A percentile compares a stretch with the other conserved stretches of the same genome.
phyloP scores from a whole-genome alignment of 2,113 vertebrate species.

The Acrocephalus kingi region DNA sequence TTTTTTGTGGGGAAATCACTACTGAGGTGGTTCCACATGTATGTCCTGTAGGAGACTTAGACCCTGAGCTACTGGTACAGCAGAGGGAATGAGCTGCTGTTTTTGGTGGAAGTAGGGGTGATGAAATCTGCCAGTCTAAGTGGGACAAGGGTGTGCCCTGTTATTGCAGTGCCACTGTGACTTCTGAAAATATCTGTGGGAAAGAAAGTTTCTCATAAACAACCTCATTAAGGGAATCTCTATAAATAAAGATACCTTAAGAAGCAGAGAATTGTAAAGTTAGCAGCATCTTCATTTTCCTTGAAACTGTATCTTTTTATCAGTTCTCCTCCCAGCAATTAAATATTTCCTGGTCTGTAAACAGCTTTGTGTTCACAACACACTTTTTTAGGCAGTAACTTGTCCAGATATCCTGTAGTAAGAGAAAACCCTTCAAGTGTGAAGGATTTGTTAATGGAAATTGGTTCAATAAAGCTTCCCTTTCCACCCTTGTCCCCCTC shows the following conservation, averaged over 20 bases:
- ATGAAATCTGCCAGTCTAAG: not conserved
- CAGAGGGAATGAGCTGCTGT: not conserved
- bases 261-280: not conserved
- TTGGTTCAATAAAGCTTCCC: not conserved
- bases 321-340: not conserved
- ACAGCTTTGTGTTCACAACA: not conserved
- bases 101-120: not conserved
- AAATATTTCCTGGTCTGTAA: constrained; percentile 45
- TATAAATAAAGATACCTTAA: not conserved
- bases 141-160: not conserved
- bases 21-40: not conserved
- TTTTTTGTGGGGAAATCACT: not conserved
- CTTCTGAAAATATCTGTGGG: not conserved
- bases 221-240: not conserved
- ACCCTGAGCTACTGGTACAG: not conserved
- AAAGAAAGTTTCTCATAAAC: not conserved
- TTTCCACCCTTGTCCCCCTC: not conserved
- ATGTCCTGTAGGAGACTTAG: not conserved
- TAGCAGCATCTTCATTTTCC: not conserved
- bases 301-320: not conserved
- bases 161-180: not conserved
- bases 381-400: not conserved
- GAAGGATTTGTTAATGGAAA: constrained; percentile 49
- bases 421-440: constrained; percentile 43
- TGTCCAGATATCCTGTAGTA: constrained; percentile 14